A percentile compares a stretch with the other conserved stretches of the same genome.
Conservation (phyloP, 53 echinoderm and acorn worm genomes). For the Crossaster papposus region DNA sequence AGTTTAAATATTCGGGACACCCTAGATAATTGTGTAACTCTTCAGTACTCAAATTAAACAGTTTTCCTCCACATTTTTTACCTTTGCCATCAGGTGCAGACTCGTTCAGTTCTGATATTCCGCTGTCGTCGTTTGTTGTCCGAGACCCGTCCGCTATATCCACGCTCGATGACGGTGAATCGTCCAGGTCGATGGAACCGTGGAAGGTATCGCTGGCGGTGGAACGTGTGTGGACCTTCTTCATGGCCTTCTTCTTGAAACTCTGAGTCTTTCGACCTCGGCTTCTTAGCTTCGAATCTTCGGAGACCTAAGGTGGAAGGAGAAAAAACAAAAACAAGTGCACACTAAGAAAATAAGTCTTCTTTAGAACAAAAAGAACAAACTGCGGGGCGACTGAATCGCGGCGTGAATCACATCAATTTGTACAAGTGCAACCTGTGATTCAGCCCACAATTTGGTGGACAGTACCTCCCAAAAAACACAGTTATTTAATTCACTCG, state of each 20-base stretch:
- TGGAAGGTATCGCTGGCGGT: constrained; percentile 40
- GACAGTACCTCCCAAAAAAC: no score
- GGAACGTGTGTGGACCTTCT: constrained; percentile 44
- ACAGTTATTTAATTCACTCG: no score
- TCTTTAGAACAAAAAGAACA: no score
- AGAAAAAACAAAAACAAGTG: background rate
- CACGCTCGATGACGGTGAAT: constrained; percentile 51
- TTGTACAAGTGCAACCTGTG: no score
- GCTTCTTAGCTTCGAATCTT: constrained; percentile 29
- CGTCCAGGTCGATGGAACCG: constrained; percentile 35
- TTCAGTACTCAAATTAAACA: no score
- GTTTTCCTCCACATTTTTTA: background rate
- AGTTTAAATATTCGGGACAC: no score
- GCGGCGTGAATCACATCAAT: no score
- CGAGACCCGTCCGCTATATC: constrained; percentile 32
- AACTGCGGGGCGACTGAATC: no score
- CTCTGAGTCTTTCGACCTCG: constrained; percentile 53
- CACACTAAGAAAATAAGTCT: no score
- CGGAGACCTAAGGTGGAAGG: constrained; percentile 50
- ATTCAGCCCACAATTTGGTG: no score
- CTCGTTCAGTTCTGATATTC: constrained; percentile 34
- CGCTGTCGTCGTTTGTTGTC: constrained; percentile 36
- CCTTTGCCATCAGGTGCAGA: constrained; percentile 45
- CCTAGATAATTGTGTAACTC: no score
- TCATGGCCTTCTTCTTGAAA: constrained; percentile 58